Evolutionary conservation across 1,140 invertebrate genomes (phyloP), one percentile per base, ranked within the genome.

Genomic region (Linepithema humile): DNA sequence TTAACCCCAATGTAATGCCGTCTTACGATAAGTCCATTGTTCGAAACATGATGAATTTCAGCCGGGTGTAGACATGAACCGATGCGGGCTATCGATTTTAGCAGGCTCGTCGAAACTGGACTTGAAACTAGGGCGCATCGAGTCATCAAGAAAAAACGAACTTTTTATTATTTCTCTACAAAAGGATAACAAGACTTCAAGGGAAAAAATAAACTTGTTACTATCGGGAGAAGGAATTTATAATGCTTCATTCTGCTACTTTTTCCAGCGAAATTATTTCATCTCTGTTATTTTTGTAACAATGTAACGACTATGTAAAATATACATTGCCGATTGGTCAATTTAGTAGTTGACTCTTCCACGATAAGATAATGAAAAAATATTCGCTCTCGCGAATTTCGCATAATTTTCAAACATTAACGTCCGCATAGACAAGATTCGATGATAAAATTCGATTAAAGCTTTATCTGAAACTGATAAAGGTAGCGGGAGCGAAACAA

Each of bases 1-100:
- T 77, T 77, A 65, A 65, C 20, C 73, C 40, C 55, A 43, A 59
- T 60, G 55, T 74, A 74, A 43, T 53, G 23, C 38, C 23, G 40
- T 77, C 73, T 77, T 77, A 64, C 73, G 29, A 77, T 67, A 67
- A 67, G 64, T 35, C 57, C 57, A 77, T 77, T 77, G 59, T 77
- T 48, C 73, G 29, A 64, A 48, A 64, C 29, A 35, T 65, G 73
- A 77, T 77, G 62, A 77, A 77, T 77, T 77, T 65, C 59, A 65
- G 57, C 48, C n/a, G 40, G 15, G 73, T 23, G 29, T 65, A 77
- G 45, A 50, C 35, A 77, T 15, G 59, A 65, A 64, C 59, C 73
- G 62, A 77, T 64, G 73, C 59, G 40, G 73, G 60, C 20, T 77
- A 77, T 77, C 59, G 73, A 77, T 77, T 77, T 60, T 35, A 64